Evolutionary conservation across 2,888 invertebrate genomes (phyloP), one percentile per base, ranked within the genome.

Genomic region (Silvanus unidentatus): DNA sequence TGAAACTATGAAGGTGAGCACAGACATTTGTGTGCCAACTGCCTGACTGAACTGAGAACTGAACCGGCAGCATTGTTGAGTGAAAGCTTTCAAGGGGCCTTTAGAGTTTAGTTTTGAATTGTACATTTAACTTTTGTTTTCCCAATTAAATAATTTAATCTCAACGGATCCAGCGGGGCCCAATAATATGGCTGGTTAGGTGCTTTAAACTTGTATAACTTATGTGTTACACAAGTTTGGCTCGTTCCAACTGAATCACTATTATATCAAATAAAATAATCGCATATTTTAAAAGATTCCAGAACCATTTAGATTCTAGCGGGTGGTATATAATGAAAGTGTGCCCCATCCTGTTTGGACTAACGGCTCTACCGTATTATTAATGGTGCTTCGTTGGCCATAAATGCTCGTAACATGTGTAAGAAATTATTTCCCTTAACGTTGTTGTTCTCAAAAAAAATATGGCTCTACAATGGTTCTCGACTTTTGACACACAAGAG

Each of bases 371-470:
- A 43, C 46, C 41, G 47, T 52, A 45, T 50, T 52, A 54, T 54
- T 50, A 52, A 52, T 54, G 54, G 50, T 41, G 52, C 45, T 47
- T 52, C 45, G 49, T 50, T 48, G 49, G 49, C 51, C 51, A 52
- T 54, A 50, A 53, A 54, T 52, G 52, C 44, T 47, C 49, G 52
- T 49, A 55, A 55, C 53, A 55, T 52, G 53, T 55, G 55, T 51
- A 52, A 51, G 52, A 51, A 55, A 55, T 55, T 53, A 57, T 55
- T 53, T 49, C 48, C 52, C 49, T 50, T 54, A 50, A 53, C 52
- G 48, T 49, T 52, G 37, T 53, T 48, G 47, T 44, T 49, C 50
- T 43, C 51, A 43, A 54, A 52, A 49, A 47, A 49, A 47, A 37
- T 37, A 37, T 37, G 37, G 37, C 37, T 37, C 37, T 37, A 37